These are phyloP conservation scores for Brenthis daphne DNA, from an alignment of 2,888 invertebrate genomes.

Conservation along the genomic window DNA sequence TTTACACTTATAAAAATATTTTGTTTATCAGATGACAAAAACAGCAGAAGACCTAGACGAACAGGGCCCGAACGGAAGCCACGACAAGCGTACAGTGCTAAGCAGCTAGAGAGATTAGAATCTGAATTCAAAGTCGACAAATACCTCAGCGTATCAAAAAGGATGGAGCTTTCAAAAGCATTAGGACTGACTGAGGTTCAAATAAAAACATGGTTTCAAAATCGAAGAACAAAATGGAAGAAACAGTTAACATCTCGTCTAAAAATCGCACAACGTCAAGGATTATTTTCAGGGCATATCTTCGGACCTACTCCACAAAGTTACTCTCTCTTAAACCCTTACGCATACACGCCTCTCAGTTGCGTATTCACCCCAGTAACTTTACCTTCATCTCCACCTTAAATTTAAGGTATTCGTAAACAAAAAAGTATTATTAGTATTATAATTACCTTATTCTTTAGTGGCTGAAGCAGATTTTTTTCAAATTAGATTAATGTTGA, in stretches of 20 bases:
- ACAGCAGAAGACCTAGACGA: slow-evolving; percentile 90
- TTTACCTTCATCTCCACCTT: slow-evolving; percentile 69
- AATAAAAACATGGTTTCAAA: slow-evolving; percentile 98
- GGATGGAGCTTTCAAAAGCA: slow-evolving; percentile 95
- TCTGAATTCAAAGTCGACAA: slow-evolving; percentile 97
- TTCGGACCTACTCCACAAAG: slow-evolving; percentile 83
- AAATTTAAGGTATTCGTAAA: slow-evolving; percentile 26
- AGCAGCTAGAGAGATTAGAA: slow-evolving; percentile 95
- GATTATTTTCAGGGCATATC: slow-evolving; percentile 87
- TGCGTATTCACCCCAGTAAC: slow-evolving; percentile 83
- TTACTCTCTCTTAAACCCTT: slow-evolving; percentile 84
- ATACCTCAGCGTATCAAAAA: slow-evolving; percentile 96
- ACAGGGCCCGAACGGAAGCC: slow-evolving; percentile 96
- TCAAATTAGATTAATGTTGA: too few relatives aligned
- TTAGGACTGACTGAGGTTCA: slow-evolving; percentile 96
- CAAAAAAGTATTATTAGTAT: too few relatives aligned
- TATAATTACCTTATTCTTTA: too few relatives aligned
- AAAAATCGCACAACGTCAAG: slow-evolving; percentile 94
- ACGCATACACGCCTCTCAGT: slow-evolving; percentile 83
- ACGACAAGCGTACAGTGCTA: slow-evolving; percentile 97
- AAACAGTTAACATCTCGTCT: slow-evolving; percentile 95
- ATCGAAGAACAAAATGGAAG: slow-evolving; percentile 98
- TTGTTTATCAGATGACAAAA: slow-evolving; percentile 86
- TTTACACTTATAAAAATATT: background rate
- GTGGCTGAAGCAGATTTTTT: too few relatives aligned